These are phyloP conservation scores for Steromphala cineraria DNA, from an alignment of 2,888 invertebrate genomes.

Conservation along the genomic window DNA sequence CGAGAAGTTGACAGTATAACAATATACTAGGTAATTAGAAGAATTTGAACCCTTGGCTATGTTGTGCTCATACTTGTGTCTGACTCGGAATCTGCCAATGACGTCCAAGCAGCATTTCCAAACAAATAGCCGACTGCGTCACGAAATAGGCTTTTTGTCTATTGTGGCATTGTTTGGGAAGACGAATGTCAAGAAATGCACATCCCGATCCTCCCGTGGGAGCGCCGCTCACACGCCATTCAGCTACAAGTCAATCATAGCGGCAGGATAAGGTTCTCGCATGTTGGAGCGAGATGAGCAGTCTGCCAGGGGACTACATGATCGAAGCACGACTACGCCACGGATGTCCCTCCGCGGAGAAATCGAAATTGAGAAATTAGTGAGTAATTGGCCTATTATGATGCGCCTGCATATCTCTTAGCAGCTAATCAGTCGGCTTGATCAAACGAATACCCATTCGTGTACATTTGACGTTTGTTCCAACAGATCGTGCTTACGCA, in stretches of 20 bases:
- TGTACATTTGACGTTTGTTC: not conserved
- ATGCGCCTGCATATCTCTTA: not conserved
- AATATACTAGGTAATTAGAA: too few relatives aligned
- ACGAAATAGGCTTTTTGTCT: not conserved
- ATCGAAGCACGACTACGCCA: conserved; percentile 9
- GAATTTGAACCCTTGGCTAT: not conserved
- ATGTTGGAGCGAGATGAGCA: not conserved
- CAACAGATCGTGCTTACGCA: not conserved
- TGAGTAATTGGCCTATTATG: conserved; percentile 4
- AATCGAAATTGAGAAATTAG: conserved; percentile 13
- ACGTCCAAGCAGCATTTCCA: not conserved
- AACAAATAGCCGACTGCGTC: not conserved
- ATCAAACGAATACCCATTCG: not conserved
- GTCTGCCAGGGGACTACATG: not conserved
- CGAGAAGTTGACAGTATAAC: too few relatives aligned
- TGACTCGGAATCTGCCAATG: not conserved
- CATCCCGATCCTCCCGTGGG: not conserved
- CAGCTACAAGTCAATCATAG: not conserved
- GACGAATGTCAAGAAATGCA: not conserved
- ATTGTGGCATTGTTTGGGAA: not conserved
- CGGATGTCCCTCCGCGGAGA: not conserved
- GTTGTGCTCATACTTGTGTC: not conserved
- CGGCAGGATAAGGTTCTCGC: not conserved
- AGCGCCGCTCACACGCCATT: not conserved
- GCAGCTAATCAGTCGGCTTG: not conserved